These are phyloP conservation scores for Cherax destructor DNA, from an alignment of 1,140 invertebrate species.

Conservation along the genomic window DNA sequence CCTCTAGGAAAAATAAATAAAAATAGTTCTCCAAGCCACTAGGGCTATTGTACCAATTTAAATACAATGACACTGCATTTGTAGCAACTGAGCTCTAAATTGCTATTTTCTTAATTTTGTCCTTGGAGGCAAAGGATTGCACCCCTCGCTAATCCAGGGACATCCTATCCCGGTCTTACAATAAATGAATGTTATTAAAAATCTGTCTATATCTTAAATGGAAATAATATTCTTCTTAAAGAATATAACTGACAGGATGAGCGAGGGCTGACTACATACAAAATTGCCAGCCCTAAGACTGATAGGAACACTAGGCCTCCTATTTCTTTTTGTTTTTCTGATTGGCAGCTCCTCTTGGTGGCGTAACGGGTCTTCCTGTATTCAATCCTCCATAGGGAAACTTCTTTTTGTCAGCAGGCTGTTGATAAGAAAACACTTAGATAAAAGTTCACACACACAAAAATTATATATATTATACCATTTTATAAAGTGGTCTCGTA, in stretches of 20 bases:
- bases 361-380: conserved; percentile 82
- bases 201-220: background rate
- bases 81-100: conserved; percentile 42
- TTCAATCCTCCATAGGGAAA: conserved; percentile 79
- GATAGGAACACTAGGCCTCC: background rate
- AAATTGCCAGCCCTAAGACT: conserved; percentile 17
- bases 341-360: conserved; percentile 82
- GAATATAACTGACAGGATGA: conserved; percentile 20
- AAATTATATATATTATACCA: too few relatives aligned
- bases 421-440: conserved; percentile 51
- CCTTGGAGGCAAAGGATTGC: conserved; percentile 23
- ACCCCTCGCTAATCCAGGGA: conserved; percentile 20
- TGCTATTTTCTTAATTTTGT: conserved; percentile 11
- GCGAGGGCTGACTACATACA: conserved; percentile 11
- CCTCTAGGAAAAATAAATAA: conserved; percentile 42
- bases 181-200: conserved; percentile 6
- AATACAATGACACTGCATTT: conserved; percentile 44
- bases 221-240: conserved; percentile 15
- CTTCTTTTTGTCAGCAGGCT: conserved; percentile 81
- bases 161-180: background rate
- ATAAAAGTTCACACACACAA: too few relatives aligned
- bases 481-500: too few relatives aligned
- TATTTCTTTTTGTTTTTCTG: conserved; percentile 74
- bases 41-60: conserved; percentile 49
- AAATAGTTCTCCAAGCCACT: conserved; percentile 19